Base-by-base conservation (phyloP, 2,797 vertebrate species). In the Siniperca undulata region DNA sequence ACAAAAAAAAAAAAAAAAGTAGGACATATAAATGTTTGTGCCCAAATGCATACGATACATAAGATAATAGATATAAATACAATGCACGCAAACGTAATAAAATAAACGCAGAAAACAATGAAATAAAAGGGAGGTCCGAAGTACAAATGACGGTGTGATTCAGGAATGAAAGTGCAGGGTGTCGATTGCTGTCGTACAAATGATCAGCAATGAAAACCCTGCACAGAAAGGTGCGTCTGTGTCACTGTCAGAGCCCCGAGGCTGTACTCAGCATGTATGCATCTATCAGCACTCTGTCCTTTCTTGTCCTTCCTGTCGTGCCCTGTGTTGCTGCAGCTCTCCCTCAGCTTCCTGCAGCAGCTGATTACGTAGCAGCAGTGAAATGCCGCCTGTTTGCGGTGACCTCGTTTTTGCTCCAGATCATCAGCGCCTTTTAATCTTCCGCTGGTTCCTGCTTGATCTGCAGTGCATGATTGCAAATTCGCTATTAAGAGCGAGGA, bases 401-500 rank as follows among this genome's bases (percentile, higher is more conserved):
- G 89, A 92, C 90, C 91, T 86, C n/a, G 0, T 80, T 86, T 68
- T 46, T 50, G 34, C 59, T 80, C 72, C 70, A 74, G n/a, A 71
- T 83, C 83, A 27, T 60, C 74, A 22, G 46, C 50, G 7, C 14
- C 38, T 61, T 80, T 64, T 87, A 77, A 87, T 91, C 88, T 86
- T 42, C 42, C 36, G n/a, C 82, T 11, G 74, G 42, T 70, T 89
- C 76, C 73, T 60, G 80, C 56, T 30, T 67, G 64, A 82, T 86
- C 88, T 91, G 85, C 88, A 67, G 66, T 34, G 74, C 80, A 64
- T 81, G 77, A 79, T 68, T 46, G 82, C 77, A 90, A 74, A 80
- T 60, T 67, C 44, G 40, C 82, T 75, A 65, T 86, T 82, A 81
- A 46, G 73, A 76, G 70, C 8, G 42, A 27, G 13, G 24, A 36